These are phyloP conservation scores for Oreohelix idahoensis DNA, from an alignment of 1,140 invertebrate genomes.

Conservation along the genomic window DNA sequence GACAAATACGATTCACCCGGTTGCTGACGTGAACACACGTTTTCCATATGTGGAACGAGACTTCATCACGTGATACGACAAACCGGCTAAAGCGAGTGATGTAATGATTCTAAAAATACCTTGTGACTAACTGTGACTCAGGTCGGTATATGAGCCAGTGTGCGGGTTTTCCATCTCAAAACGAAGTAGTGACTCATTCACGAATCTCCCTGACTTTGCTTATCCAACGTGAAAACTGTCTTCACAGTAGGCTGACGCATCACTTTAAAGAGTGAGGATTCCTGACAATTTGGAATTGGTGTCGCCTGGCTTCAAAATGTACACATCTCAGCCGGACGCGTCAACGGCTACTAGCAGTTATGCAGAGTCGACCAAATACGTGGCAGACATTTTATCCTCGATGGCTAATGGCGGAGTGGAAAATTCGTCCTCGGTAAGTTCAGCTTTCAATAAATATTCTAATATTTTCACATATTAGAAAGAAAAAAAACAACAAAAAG, in stretches of 20 bases:
- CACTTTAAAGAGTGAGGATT: constrained; percentile 29
- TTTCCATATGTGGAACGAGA: constrained; percentile 22
- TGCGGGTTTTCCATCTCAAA: constrained; percentile 53
- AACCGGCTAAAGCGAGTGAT: constrained; percentile 26
- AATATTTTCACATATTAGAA: constrained; percentile 18
- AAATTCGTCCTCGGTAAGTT: constrained; percentile 49
- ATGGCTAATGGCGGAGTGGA: constrained; percentile 62
- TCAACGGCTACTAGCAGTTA: constrained; percentile 47
- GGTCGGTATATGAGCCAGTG: constrained; percentile 37
- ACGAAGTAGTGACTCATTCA: constrained; percentile 49
- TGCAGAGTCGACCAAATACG: constrained; percentile 64
- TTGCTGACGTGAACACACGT: constrained; percentile 12
- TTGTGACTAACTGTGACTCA: constrained; percentile 54
- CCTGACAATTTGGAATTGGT: constrained; percentile 27
- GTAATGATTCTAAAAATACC: constrained; percentile 54
- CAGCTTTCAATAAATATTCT: not conserved
- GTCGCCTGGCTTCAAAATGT: constrained; percentile 24
- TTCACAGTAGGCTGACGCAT: constrained; percentile 38
- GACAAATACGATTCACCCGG: no score
- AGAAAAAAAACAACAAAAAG: no score
- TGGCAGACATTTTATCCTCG: constrained; percentile 64
- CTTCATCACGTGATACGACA: constrained; percentile 39
- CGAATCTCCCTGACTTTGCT: constrained; percentile 38
- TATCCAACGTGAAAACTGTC: constrained; percentile 36
- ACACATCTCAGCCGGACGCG: constrained; percentile 42